Base-by-base conservation (phyloP, 2,113 vertebrate genomes). In the Hemichromis elongatus region DNA sequence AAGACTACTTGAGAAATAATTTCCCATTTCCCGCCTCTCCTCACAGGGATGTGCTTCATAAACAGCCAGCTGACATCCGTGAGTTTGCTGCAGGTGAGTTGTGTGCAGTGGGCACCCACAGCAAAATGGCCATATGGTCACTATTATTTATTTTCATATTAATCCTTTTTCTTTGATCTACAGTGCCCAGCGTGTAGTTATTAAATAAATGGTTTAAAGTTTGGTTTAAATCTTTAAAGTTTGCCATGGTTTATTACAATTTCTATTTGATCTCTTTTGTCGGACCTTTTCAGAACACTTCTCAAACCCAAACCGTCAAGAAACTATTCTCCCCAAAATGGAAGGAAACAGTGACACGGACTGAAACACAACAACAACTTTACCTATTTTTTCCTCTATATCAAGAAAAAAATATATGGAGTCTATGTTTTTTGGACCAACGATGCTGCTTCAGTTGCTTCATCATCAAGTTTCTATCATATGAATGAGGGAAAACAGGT, bases 71-170 rank as follows among this genome's bases (percentile, higher is more conserved):
- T 26, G 91, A 96, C 66, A 89, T 96, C 45, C 81, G 28, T 1
- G 90, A 94, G 45, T 96, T 96, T 93, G 96, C 96, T 78, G 95
- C 95, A 86, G 94, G 96, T 96, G 80, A 91, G 92, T 66, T 53
- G 4, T 14, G 21, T 28, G 56, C 16, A 70, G 1, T 26, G 42
- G 28, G 56, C 21, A 54, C 3, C n/a, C 55, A 33, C 4, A 83
- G 9, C 24, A 50, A 50, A 79, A 24, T 33, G 19, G 33, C 16
- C 16, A 75, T 24, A 19, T 75, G 42, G 40, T 50, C 42, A 50
- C 42, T n/a, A 30, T 50, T 30, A 75, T 28, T 73, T 50, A 5
- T 75, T 75, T 9, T 52, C 13, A 50, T 26, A 52, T 75, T 75
- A 1, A 75, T 75, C 18, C 2, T 8, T 75, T 52, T 66, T 8